These are phyloP conservation scores for Sturnus vulgaris DNA, from an alignment of 2,113 vertebrate genomes.

Conservation along the genomic window DNA sequence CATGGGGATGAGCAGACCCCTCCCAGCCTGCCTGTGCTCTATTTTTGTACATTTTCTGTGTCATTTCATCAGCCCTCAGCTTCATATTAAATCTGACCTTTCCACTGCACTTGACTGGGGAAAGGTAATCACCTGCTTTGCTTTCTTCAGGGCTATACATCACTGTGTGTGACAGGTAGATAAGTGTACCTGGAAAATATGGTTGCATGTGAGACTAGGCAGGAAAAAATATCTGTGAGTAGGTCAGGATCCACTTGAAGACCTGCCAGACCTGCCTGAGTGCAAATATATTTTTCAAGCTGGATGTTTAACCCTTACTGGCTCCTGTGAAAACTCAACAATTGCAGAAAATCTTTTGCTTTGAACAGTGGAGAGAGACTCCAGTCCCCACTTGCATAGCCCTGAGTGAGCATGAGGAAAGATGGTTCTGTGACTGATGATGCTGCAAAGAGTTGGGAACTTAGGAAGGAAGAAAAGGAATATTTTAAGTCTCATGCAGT, in stretches of 20 bases:
- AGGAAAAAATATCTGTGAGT: not conserved
- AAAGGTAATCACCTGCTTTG: conserved; percentile 1
- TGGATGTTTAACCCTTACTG: not conserved
- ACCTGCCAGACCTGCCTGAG: not conserved
- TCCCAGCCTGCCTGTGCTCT: not conserved
- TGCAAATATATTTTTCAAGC: not conserved
- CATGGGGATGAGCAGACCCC: not conserved
- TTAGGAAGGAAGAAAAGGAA: not conserved
- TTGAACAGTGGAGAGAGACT: not conserved
- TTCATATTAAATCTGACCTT: conserved; percentile 46
- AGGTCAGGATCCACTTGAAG: not conserved
- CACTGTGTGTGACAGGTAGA: not conserved
- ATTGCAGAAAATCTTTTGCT: not conserved
- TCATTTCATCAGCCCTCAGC: not conserved
- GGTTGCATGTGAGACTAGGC: not conserved
- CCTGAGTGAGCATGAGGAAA: rapidly evolving
- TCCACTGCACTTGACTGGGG: not conserved
- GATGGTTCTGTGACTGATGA: not conserved
- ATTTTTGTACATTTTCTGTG: conserved; percentile 1
- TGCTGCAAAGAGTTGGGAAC: not conserved
- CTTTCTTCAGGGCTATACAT: not conserved
- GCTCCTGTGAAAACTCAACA: not conserved
- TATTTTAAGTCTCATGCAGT: not conserved
- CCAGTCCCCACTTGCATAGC: not conserved
- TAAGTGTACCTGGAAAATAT: not conserved